phyloP scores from a whole-genome alignment of 2,888 invertebrate species.

The Cheilosia vernalis region DNA sequence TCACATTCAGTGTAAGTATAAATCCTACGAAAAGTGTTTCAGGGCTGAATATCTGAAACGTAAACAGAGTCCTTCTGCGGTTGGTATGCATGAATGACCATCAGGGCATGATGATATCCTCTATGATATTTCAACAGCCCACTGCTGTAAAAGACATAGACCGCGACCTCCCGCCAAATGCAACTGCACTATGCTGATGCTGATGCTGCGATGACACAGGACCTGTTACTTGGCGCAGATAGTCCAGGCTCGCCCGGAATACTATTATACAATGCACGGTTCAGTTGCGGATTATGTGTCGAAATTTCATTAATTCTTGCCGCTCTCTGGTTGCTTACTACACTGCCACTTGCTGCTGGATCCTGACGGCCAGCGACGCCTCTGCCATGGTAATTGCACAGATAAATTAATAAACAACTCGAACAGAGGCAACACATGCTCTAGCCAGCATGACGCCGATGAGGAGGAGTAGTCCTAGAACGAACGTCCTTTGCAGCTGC shows the following conservation, averaged over 20 bases:
- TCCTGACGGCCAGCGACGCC: conserved; percentile 3
- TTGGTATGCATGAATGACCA: conserved; percentile 27
- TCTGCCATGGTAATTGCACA: conserved; percentile 55
- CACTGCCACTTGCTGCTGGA: conserved; percentile 11
- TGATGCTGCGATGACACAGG: conserved; percentile 11
- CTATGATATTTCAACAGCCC: conserved; percentile 30
- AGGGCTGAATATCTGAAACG: conserved; percentile 32
- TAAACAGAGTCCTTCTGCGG: conserved; percentile 31
- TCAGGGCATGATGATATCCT: conserved; percentile 12
- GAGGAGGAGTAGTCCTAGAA: conserved; percentile 5
- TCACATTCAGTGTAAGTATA: conserved; percentile 38
- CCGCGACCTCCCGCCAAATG: conserved; percentile 26
- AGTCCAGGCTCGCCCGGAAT: conserved; percentile 31
- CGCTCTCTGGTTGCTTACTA: conserved; percentile 31
- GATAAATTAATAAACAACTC: conserved; percentile 65
- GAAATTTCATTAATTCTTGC: conserved; percentile 73
- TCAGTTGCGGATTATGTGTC: conserved; percentile 67
- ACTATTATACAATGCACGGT: conserved; percentile 43
- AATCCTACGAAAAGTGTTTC: conserved; percentile 54
- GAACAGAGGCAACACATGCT: conserved; percentile 24
- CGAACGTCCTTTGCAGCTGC: conserved; percentile 26
- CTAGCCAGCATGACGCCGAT: conserved; percentile 3
- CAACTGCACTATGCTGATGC: background rate
- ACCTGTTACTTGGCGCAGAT: conserved; percentile 32
- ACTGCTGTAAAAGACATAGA: conserved; percentile 41